Conservation (phyloP, 2,888 invertebrate species). For the Drosophila maculinotata region DNA sequence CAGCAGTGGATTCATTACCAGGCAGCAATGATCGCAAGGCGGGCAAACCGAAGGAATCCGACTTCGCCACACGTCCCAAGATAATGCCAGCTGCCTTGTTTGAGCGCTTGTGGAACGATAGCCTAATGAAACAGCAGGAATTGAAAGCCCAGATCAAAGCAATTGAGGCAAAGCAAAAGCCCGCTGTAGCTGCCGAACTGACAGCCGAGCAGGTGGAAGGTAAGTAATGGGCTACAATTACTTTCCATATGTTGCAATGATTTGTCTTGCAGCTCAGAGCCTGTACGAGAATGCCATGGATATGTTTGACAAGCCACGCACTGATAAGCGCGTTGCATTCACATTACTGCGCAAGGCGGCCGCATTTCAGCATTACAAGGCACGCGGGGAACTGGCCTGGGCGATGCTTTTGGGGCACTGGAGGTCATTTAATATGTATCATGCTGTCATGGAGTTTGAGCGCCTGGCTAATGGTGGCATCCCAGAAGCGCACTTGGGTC, state of each 20-base stretch:
- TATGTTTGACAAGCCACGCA: conserved; percentile 89
- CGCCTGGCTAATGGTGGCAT: conserved; percentile 91
- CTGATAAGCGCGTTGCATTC: conserved; percentile 91
- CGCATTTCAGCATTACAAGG: conserved; percentile 91
- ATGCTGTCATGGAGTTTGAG: conserved; percentile 91
- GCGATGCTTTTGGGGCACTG: conserved; percentile 93
- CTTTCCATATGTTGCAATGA: not conserved
- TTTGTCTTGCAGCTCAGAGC: conserved; percentile 88
- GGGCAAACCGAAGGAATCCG: conserved; percentile 59
- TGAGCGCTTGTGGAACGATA: conserved; percentile 76
- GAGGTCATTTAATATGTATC: conserved; percentile 90
- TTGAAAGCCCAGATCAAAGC: conserved; percentile 74
- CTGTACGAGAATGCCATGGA: conserved; percentile 90
- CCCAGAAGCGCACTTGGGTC: conserved; percentile 95
- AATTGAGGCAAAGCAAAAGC: conserved; percentile 56
- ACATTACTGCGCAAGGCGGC: conserved; percentile 92
- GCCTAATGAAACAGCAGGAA: conserved; percentile 70
- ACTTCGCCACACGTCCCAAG: conserved; percentile 62
- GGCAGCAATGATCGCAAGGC: conserved; percentile 64
- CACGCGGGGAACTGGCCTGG: conserved; percentile 95
- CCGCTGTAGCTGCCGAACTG: conserved; percentile 79
- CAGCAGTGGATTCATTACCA: conserved; percentile 29
- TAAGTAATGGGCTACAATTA: conserved; percentile 66
- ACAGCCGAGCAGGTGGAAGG: conserved; percentile 87
- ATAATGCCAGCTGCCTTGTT: conserved; percentile 69